Evolutionary conservation across 2,113 vertebrate species (phyloP).

Genomic region (Gila orcuttii): DNA sequence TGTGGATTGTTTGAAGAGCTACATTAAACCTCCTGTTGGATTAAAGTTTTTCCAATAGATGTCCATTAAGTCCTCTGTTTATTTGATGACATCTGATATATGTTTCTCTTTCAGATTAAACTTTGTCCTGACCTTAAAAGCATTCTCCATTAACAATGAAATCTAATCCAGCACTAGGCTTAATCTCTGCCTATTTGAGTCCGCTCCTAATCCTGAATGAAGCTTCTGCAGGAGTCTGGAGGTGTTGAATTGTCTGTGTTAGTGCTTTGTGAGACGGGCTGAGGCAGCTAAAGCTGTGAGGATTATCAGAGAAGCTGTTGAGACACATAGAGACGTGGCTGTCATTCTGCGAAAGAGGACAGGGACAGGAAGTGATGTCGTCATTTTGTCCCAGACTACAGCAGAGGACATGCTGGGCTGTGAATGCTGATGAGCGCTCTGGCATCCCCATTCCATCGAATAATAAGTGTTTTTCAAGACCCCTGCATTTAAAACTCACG

Average conservation of each 20-base stretch:
- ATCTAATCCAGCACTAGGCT: neutral
- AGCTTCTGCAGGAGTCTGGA: neutral
- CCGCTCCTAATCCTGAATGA: constrained; percentile 23
- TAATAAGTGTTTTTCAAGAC: too few species aligned
- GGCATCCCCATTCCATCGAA: neutral
- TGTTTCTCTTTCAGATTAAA: constrained; percentile 31
- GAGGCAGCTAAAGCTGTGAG: constrained; percentile 39
- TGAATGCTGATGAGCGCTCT: constrained; percentile 13
- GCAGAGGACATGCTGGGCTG: constrained; percentile 4
- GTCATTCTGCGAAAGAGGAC: neutral
- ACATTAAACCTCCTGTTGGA: neutral
- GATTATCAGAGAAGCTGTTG: constrained; percentile 36
- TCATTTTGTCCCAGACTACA: neutral
- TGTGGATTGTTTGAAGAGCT: neutral
- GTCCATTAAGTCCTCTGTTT: neutral
- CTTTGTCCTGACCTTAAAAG: constrained; percentile 17
- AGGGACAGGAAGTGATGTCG: neutral
- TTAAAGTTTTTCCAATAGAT: neutral
- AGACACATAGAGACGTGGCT: constrained; percentile 12
- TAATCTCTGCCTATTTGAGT: constrained; percentile 4
- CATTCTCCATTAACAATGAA: constrained; percentile 17
- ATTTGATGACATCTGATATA: constrained; percentile 14
- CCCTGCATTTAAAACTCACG: too few species aligned
- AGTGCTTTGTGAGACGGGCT: constrained; percentile 4
- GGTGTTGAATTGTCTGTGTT: constrained; percentile 26